Conservation (phyloP, 2,113 vertebrate species). For the Chlamydotis undulata region DNA sequence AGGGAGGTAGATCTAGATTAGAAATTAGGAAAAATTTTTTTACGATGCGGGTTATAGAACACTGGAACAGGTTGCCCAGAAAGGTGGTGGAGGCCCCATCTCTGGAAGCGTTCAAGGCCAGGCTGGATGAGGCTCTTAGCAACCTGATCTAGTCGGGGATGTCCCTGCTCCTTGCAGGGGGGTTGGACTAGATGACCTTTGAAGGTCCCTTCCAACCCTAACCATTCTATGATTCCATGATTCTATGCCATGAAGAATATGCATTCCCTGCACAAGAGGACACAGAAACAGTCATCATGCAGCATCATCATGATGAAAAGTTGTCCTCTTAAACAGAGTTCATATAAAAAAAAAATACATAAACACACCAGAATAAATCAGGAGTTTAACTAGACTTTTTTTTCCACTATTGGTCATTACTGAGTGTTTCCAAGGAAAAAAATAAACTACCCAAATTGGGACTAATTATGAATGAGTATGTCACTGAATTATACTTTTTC, state of each 20-base stretch:
- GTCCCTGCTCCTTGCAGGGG: no score
- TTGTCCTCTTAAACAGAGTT: neutral
- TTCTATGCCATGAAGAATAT: neutral
- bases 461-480: neutral
- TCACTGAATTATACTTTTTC: neutral
- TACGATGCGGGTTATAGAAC: no score
- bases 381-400: neutral
- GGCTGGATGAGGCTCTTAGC: no score
- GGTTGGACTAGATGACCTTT: no score
- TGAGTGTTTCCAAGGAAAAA: neutral
- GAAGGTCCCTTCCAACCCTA: no score
- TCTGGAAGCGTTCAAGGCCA: no score
- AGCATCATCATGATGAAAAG: neutral
- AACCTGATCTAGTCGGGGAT: no score
- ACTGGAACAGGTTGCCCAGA: no score
- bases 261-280: neutral
- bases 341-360: neutral
- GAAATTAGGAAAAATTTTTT: no score
- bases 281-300: neutral
- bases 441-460: neutral
- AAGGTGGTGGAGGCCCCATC: no score
- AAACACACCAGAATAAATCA: neutral
- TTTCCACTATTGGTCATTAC: neutral
- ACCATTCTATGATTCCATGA: no score
- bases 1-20: no score